Percentiles rank a stretch among this genome's conserved stretches.
Evolutionary conservation across 2,888 invertebrate species (phyloP).

Genomic region (Erebia aethiops): DNA sequence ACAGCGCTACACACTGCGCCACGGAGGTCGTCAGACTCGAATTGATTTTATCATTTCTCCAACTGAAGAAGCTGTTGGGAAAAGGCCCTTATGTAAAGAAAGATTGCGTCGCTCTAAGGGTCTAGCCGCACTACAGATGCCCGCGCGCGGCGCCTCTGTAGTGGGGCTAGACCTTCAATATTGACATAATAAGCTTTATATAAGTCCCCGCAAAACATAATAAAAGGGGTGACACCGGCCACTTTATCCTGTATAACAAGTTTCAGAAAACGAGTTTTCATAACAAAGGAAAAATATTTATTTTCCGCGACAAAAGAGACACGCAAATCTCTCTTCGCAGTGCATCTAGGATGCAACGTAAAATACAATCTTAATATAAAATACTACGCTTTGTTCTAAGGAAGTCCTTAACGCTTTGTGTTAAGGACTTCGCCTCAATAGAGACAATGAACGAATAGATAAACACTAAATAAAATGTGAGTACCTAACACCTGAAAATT

Average conservation of each 20-base stretch:
- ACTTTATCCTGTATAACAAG: conserved; percentile 18
- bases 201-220: background rate
- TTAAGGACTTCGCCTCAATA: background rate
- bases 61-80: too few relatives aligned
- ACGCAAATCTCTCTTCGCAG: conserved; percentile 19
- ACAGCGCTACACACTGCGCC: too few relatives aligned
- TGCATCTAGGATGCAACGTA: conserved; percentile 16
- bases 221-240: conserved; percentile 14
- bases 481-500: too few relatives aligned
- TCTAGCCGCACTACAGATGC: too few relatives aligned
- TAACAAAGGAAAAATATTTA: conserved; percentile 23
- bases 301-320: conserved; percentile 17
- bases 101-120: too few relatives aligned
- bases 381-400: conserved; percentile 10
- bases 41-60: too few relatives aligned
- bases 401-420: too few relatives aligned
- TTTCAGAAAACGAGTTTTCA: conserved; percentile 18
- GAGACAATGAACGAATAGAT: background rate
- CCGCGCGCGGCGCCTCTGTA: too few relatives aligned
- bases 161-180: too few relatives aligned
- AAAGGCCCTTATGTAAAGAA: too few relatives aligned
- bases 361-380: conserved; percentile 17
- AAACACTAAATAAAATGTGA: background rate
- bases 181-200: too few relatives aligned
- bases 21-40: too few relatives aligned